Conservation (phyloP, 2,888 invertebrate genomes). For the Elegia similella region DNA sequence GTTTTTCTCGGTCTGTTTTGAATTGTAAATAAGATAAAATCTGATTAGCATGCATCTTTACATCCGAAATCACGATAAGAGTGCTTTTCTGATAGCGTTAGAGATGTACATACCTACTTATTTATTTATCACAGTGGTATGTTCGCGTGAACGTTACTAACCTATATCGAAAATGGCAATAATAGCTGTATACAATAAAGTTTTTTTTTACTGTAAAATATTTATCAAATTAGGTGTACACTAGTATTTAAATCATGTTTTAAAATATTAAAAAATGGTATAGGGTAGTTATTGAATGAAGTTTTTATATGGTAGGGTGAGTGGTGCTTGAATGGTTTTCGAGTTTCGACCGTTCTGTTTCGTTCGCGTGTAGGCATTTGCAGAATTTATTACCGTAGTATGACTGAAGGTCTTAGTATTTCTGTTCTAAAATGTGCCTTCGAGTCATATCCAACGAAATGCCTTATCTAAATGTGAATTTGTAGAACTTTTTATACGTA, state of each 20-base stretch:
- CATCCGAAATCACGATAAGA: slow-evolving; percentile 54
- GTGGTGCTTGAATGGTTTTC: slow-evolving; percentile 58
- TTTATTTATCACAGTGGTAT: slow-evolving; percentile 52
- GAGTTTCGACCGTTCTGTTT: slow-evolving; percentile 37
- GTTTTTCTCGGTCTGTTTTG: slow-evolving; percentile 61
- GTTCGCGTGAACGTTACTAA: slow-evolving; percentile 39
- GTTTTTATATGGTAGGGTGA: slow-evolving; percentile 48
- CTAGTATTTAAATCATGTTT: slow-evolving; percentile 59
- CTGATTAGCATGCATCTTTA: slow-evolving; percentile 57
- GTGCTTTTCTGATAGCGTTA: slow-evolving; percentile 48
- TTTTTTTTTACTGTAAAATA: slow-evolving; percentile 66
- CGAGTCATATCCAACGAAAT: slow-evolving; percentile 74
- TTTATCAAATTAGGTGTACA: slow-evolving; percentile 57
- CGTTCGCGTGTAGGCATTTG: slow-evolving; percentile 29
- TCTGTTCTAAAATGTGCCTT: slow-evolving; percentile 56
- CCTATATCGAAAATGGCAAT: slow-evolving; percentile 70
- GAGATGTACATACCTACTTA: slow-evolving; percentile 51
- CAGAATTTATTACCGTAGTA: slow-evolving; percentile 8
- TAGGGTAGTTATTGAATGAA: slow-evolving; percentile 57
- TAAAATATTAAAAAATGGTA: slow-evolving; percentile 52
- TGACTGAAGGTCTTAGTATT: slow-evolving; percentile 16
- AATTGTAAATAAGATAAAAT: slow-evolving; percentile 76
- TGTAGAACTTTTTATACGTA: slow-evolving; percentile 70
- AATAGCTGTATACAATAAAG: slow-evolving; percentile 72
- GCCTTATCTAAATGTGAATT: slow-evolving; percentile 67